Evolutionary conservation across 2,888 invertebrate species (phyloP).

Genomic region (Ischnus inquisitorius): DNA sequence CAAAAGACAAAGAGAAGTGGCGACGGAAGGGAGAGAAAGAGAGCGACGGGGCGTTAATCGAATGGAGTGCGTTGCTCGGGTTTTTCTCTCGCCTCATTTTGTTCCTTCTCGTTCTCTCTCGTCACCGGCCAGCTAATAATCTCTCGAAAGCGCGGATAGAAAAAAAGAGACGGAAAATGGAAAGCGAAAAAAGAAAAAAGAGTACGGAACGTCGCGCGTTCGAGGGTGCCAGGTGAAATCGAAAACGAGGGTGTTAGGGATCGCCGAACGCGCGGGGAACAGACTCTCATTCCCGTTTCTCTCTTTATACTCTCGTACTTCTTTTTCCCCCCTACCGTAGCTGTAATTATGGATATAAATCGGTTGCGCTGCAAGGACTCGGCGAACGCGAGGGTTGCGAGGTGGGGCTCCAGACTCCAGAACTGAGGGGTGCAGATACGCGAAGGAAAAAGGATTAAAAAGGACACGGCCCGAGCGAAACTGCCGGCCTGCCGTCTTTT

Average conservation of each 20-base stretch:
- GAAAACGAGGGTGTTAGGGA: constrained; percentile 63
- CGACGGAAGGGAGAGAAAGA: constrained; percentile 46
- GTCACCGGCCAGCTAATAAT: constrained; percentile 78
- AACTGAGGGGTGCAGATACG: constrained; percentile 52
- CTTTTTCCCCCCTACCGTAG: not conserved
- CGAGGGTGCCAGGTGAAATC: constrained; percentile 76
- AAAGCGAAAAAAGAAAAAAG: not conserved
- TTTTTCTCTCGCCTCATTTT: constrained; percentile 64
- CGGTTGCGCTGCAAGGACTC: constrained; percentile 74
- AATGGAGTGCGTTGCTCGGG: constrained; percentile 64
- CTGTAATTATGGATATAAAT: constrained; percentile 84
- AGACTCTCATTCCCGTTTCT: not conserved
- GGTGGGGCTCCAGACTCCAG: constrained; percentile 21
- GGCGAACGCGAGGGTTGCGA: constrained; percentile 59
- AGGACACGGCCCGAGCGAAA: constrained; percentile 72
- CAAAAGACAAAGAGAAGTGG: constrained; percentile 52
- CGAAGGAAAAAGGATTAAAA: constrained; percentile 73
- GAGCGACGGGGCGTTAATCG: constrained; percentile 63
- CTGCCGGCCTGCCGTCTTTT: constrained; percentile 81
- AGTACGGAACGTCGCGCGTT: constrained; percentile 43
- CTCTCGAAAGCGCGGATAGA: constrained; percentile 70
- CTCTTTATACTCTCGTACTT: not conserved
- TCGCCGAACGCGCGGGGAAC: constrained; percentile 63
- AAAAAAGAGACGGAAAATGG: constrained; percentile 8
- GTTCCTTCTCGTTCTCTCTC: constrained; percentile 76